Evolutionary conservation across 2,888 invertebrate species (phyloP).

Genomic region (Lampropteryx suffumata): DNA sequence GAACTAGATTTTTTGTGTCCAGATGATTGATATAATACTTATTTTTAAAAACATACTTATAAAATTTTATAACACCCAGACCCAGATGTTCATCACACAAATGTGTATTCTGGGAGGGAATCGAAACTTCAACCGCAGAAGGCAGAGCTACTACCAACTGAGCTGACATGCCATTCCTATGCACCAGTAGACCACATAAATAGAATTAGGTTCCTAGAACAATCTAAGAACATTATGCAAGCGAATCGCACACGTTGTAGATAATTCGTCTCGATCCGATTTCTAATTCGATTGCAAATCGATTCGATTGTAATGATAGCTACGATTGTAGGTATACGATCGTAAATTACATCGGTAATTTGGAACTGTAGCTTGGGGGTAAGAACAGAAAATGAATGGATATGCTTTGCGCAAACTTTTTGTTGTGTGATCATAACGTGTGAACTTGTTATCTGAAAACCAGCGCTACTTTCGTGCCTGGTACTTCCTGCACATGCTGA

Average conservation of each 20-base stretch:
- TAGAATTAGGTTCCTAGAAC: slow-evolving; percentile 3
- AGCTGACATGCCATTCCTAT: neutral
- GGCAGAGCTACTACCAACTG: too few relatives aligned
- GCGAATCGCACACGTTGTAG: slow-evolving; percentile 44
- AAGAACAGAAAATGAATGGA: slow-evolving; percentile 6
- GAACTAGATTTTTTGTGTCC: too few relatives aligned
- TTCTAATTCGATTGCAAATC: slow-evolving; percentile 66
- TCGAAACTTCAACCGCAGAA: too few relatives aligned
- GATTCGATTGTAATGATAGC: slow-evolving; percentile 58
- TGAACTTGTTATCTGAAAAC: neutral
- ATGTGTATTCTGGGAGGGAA: too few relatives aligned
- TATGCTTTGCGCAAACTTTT: neutral
- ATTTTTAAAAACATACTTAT: too few relatives aligned
- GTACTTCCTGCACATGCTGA: too few relatives aligned
- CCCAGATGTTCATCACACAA: too few relatives aligned
- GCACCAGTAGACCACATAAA: neutral
- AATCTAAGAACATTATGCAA: slow-evolving; percentile 51
- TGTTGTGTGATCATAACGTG: neutral
- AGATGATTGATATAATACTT: too few relatives aligned
- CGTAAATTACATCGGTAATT: slow-evolving; percentile 26
- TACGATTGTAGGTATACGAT: slow-evolving; percentile 25
- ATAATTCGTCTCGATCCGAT: slow-evolving; percentile 61
- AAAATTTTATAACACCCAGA: too few relatives aligned
- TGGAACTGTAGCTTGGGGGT: slow-evolving; percentile 15
- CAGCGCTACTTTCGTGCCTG: too few relatives aligned